phyloP scores from a whole-genome alignment of 2,888 invertebrate genomes.

The Pantelozetes paolii region DNA sequence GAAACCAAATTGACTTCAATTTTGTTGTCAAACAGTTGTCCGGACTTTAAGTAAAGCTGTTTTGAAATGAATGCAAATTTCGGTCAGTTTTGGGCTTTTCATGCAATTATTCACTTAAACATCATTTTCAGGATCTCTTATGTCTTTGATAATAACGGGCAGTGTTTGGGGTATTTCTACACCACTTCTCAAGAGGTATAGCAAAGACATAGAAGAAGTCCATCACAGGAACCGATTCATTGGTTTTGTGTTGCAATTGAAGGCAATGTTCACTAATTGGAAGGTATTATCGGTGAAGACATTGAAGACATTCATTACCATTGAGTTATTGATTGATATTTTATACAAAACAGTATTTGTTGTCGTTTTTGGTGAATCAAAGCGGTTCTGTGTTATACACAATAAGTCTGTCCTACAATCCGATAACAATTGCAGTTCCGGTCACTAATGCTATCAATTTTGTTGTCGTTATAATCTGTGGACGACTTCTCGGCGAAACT shows the following conservation, averaged over 20 bases:
- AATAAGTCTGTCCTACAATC: conserved; percentile 34
- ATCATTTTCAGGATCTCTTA: conserved; percentile 31
- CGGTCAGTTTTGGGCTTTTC: too few species aligned
- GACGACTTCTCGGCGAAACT: conserved; percentile 25
- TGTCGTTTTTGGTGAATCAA: conserved; percentile 37
- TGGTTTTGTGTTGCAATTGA: conserved; percentile 34
- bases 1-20: too few species aligned
- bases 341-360: conserved; percentile 13
- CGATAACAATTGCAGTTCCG: conserved; percentile 39
- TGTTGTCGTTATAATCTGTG: not conserved
- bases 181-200: conserved; percentile 44
- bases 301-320: too few species aligned
- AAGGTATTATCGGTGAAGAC: conserved; percentile 41
- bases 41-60: too few species aligned
- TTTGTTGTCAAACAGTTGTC: too few species aligned
- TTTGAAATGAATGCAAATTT: too few species aligned
- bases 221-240: conserved; percentile 29
- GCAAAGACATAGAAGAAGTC: conserved; percentile 41
- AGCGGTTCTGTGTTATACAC: conserved; percentile 39
- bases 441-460: conserved; percentile 40
- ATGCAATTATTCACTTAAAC: too few species aligned
- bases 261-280: conserved; percentile 44
- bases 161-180: conserved; percentile 46
- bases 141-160: conserved; percentile 23
- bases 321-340: not conserved